Conservation (phyloP, 1,140 invertebrate genomes). For the Diorhabda carinulata region DNA sequence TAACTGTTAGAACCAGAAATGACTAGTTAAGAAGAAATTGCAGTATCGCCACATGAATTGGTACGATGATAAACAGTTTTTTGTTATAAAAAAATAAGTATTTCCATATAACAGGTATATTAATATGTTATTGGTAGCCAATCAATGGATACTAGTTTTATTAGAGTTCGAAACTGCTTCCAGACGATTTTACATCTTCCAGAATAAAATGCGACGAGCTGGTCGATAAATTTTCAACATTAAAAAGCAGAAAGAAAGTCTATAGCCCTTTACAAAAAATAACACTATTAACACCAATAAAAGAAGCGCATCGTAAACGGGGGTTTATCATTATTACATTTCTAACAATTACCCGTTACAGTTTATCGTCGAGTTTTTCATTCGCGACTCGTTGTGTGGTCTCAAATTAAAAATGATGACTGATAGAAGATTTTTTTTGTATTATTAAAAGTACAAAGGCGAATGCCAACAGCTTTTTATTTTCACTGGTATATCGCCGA, state of each 20-base stretch:
- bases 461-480: background rate
- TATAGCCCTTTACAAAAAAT: background rate
- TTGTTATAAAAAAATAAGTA: no score
- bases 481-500: background rate
- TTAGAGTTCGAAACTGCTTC: no score
- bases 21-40: no score
- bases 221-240: no score
- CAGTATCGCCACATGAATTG: no score
- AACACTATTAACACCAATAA: background rate
- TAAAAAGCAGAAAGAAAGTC: background rate
- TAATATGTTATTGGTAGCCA: no score
- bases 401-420: background rate
- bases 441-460: background rate
- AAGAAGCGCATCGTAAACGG: background rate
- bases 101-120: no score
- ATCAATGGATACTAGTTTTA: no score
- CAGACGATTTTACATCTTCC: no score
- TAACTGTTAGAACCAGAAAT: no score
- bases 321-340: background rate
- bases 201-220: no score
- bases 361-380: conserved; percentile 2
- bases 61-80: no score
- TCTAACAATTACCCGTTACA: background rate
- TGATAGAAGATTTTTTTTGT: background rate
- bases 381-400: background rate